Base-by-base conservation (phyloP, 2,113 vertebrate species). In the Pachypanchax playfairii region DNA sequence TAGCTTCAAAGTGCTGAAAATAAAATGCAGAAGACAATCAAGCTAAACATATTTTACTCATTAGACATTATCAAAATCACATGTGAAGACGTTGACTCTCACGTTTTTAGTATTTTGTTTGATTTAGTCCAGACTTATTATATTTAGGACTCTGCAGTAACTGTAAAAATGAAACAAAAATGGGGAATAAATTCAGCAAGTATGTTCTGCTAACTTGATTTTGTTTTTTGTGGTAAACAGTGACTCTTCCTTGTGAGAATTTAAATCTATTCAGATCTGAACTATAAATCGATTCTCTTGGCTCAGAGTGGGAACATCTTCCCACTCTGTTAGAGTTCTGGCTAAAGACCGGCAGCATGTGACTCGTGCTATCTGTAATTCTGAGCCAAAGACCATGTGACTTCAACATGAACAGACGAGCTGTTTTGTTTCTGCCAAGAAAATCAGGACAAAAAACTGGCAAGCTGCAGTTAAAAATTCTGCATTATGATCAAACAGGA, bases 371-470 rank as follows among this genome's bases (percentile, higher is more conserved):
- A 10, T 17, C n/a, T 70, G 24, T 18, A 41, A 39, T 39, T 35
- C n/a, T 2, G 43, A 53, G 51, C 49, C 50, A 60, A n/a, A 29
- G 13, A 63, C 38, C 63, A 65, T 36, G 69, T 68, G 65, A 80
- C 49, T 65, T 39, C 18, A 42, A 58, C 35, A 38, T 26, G 46
- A 63, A 62, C 59, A 72, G 67, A 65, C 13, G 35, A 71, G 53
- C 42, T 5, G 39, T 60, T 50, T 60, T 36, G 38, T 61, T 74
- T 63, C 54, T 52, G 20, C 26, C 20, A 47, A 3, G 10, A 58
- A 53, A 69, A 63, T 6, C 14, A 50, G 24, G 42, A 66, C 11
- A 15, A 70, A 49, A 49, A 60, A 12, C 18, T 8, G 47, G 33
- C 6, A 17, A 22, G 3, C 13, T 44, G 18, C 22, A 46, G 18